Evolutionary conservation across 2,113 vertebrate species (phyloP).

Genomic region (Pseudopodoces humilis): DNA sequence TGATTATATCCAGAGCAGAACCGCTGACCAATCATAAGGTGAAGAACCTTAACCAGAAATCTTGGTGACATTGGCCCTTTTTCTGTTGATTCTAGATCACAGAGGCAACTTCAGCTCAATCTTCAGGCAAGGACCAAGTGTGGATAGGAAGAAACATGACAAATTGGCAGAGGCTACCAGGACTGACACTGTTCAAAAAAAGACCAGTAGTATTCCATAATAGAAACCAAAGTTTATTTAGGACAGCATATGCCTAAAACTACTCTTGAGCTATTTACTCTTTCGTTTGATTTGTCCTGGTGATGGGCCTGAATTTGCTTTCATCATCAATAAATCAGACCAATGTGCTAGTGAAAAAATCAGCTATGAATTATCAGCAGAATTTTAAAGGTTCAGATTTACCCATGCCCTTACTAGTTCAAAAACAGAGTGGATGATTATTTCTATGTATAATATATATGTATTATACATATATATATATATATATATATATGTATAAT

Average conservation of each 20-base stretch:
- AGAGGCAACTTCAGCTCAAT: background rate
- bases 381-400: background rate
- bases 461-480: too few species aligned
- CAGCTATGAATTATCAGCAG: background rate
- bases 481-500: background rate
- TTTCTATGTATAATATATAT: background rate
- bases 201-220: background rate
- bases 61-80: background rate
- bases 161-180: background rate
- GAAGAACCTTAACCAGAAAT: background rate
- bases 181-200: background rate
- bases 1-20: background rate
- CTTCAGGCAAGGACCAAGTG: background rate
- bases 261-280: background rate
- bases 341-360: background rate
- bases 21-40: background rate
- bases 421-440: background rate
- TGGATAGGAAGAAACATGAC: background rate
- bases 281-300: background rate
- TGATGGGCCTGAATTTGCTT: background rate
- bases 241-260: background rate
- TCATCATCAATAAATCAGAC: background rate
- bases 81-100: background rate
- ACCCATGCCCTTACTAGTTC: background rate
- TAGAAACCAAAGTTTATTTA: background rate